Conservation (phyloP, 2,888 invertebrate species). For the Drosophila fungiperda region DNA sequence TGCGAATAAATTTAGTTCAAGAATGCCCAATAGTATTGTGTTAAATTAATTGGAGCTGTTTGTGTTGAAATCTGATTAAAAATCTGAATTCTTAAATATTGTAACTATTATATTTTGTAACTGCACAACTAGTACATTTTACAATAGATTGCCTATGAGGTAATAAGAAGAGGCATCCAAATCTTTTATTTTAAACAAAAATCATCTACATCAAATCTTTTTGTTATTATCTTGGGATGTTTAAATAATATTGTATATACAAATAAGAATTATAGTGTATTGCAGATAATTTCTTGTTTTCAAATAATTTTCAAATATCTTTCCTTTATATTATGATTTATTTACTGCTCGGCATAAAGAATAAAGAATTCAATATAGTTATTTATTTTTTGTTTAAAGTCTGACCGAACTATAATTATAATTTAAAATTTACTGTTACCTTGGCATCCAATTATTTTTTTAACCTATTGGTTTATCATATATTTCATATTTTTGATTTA, state of each 20-base stretch:
- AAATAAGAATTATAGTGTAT: neutral
- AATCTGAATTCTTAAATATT: neutral
- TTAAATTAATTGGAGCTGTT: neutral
- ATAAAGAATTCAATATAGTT: neutral
- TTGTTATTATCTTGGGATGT: neutral
- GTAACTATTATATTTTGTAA: neutral
- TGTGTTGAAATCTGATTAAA: neutral
- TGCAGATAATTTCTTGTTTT: neutral
- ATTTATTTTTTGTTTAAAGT: neutral
- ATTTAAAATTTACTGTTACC: neutral
- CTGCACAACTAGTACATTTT: neutral
- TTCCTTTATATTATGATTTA: neutral
- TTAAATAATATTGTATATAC: neutral
- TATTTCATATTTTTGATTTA: neutral
- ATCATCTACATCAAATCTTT: neutral
- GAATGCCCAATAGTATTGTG: neutral
- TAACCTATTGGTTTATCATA: neutral
- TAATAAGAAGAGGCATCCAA: neutral
- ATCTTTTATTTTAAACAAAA: neutral
- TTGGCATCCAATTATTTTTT: neutral
- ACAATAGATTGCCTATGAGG: too few relatives aligned
- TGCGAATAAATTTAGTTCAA: too few relatives aligned
- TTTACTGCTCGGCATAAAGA: neutral
- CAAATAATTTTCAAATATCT: neutral
- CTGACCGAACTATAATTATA: neutral